Evolutionary conservation across 2,888 invertebrate species (phyloP).

Genomic region (Tipula confusa): DNA sequence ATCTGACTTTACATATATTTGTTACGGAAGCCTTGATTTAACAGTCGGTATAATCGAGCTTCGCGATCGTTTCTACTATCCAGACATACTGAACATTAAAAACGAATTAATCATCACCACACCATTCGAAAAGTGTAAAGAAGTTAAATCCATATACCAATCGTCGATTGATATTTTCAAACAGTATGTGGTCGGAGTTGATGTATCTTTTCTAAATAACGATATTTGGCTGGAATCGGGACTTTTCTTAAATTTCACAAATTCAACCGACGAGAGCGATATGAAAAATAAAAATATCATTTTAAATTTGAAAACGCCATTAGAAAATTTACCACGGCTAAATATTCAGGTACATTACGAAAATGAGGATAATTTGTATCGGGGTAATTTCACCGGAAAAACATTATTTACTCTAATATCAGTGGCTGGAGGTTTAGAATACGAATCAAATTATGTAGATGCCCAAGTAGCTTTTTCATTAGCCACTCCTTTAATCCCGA

Average conservation of each 20-base stretch:
- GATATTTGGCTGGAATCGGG: constrained; percentile 50
- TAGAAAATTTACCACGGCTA: constrained; percentile 52
- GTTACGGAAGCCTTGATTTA: constrained; percentile 52
- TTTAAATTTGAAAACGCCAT: constrained; percentile 55
- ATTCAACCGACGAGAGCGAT: constrained; percentile 46
- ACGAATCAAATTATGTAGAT: constrained; percentile 62
- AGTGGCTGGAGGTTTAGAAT: constrained; percentile 54
- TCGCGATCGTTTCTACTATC: constrained; percentile 55
- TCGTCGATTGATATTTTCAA: constrained; percentile 51
- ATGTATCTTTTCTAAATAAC: constrained; percentile 50
- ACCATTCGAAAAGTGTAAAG: constrained; percentile 51
- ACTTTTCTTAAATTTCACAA: constrained; percentile 52
- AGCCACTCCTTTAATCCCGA: constrained; percentile 58
- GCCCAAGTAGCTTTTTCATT: constrained; percentile 58
- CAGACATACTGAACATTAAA: constrained; percentile 51
- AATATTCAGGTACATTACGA: constrained; percentile 50
- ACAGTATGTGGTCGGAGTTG: constrained; percentile 51
- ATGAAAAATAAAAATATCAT: constrained; percentile 50
- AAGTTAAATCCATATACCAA: constrained; percentile 53
- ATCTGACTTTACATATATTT: constrained; percentile 51
- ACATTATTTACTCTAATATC: constrained; percentile 53
- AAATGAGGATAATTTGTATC: constrained; percentile 53
- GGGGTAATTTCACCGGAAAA: constrained; percentile 52
- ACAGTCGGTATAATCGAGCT: constrained; percentile 56
- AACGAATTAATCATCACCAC: constrained; percentile 57